phyloP scores from a whole-genome alignment of 2,888 invertebrate species.

The Oligia strigilis region DNA sequence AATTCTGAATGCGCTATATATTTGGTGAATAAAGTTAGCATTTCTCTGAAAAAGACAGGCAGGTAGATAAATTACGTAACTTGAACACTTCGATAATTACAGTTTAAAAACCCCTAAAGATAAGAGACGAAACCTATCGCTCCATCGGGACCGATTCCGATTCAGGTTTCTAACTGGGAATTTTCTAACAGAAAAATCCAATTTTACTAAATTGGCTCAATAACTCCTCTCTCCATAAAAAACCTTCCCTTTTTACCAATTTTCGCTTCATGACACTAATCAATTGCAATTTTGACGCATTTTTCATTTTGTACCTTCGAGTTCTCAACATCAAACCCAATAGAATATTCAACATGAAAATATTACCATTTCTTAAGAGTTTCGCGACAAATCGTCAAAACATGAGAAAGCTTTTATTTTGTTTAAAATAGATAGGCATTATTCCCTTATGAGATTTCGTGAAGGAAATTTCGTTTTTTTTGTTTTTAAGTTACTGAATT shows the following conservation, averaged over 20 bases:
- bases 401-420: slow-evolving; percentile 65
- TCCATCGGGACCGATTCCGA: slow-evolving; percentile 7
- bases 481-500: slow-evolving; percentile 39
- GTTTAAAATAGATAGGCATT: slow-evolving; percentile 59
- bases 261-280: slow-evolving; percentile 31
- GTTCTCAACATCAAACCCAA: slow-evolving; percentile 40
- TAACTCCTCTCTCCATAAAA: slow-evolving; percentile 26
- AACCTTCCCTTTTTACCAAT: slow-evolving; percentile 35
- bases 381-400: slow-evolving; percentile 52
- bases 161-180: slow-evolving; percentile 4
- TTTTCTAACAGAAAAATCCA: slow-evolving; percentile 54
- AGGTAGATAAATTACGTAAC: background rate
- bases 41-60: background rate
- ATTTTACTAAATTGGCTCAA: slow-evolving; percentile 44
- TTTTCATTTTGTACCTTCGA: slow-evolving; percentile 17
- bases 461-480: slow-evolving; percentile 11
- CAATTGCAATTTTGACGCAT: slow-evolving; percentile 40
- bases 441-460: slow-evolving; percentile 37
- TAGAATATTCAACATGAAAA: slow-evolving; percentile 61
- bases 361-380: slow-evolving; percentile 59
- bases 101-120: slow-evolving; percentile 8
- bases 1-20: background rate
- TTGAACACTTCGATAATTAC: slow-evolving; percentile 10
- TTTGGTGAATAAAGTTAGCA: background rate
- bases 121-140: background rate